Conservation (phyloP, 2,888 invertebrate genomes). For the Conistra vaccinii region DNA sequence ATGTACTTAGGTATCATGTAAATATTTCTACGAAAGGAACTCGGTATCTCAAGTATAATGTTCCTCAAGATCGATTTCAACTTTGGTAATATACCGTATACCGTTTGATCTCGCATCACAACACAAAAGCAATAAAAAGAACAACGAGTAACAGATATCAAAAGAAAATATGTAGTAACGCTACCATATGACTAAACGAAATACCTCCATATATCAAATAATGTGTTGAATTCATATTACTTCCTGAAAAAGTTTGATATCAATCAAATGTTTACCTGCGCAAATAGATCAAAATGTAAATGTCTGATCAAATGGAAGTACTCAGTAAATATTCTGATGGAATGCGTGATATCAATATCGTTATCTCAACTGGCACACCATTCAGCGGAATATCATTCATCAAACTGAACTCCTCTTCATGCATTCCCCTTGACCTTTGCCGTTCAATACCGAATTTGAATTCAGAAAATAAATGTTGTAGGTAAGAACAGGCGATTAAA, state of each 20-base stretch:
- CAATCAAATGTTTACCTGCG: constrained; percentile 49
- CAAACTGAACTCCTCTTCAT: constrained; percentile 40
- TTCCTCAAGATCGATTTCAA: constrained; percentile 17
- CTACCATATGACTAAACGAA: constrained; percentile 23
- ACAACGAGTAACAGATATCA: constrained; percentile 31
- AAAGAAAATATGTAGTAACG: constrained; percentile 31
- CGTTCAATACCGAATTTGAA: constrained; percentile 34
- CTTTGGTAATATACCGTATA: constrained; percentile 37
- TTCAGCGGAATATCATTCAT: constrained; percentile 50
- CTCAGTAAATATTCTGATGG: constrained; percentile 51
- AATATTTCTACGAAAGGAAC: neutral
- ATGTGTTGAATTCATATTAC: constrained; percentile 29
- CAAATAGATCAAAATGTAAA: constrained; percentile 45
- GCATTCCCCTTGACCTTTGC: constrained; percentile 45
- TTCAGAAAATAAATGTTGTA: constrained; percentile 46
- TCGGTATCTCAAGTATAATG: constrained; percentile 23
- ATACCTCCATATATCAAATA: constrained; percentile 5
- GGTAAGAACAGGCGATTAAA: constrained; percentile 50
- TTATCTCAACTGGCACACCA: constrained; percentile 46
- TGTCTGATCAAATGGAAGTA: constrained; percentile 33
- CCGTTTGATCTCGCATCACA: constrained; percentile 40
- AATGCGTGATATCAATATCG: constrained; percentile 53
- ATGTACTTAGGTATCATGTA: neutral
- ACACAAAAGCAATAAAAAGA: constrained; percentile 25
- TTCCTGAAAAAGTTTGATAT: constrained; percentile 33